These are phyloP conservation scores for Sciaenops ocellatus DNA, from an alignment of 2,797 vertebrate species.

Conservation along the genomic window DNA sequence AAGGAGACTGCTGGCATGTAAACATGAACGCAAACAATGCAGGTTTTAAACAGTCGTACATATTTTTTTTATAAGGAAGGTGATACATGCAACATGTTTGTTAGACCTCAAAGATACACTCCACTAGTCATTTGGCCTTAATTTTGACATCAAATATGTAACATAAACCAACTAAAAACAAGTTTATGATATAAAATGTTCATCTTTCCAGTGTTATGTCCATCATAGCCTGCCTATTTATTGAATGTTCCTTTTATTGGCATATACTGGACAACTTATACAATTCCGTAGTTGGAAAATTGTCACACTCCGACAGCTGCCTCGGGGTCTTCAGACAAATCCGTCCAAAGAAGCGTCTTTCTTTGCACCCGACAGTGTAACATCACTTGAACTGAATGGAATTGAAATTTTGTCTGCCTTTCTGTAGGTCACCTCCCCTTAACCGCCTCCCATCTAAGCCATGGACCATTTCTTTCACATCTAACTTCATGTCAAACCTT, in stretches of 20 bases:
- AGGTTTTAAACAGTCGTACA: neutral
- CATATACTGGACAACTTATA: neutral
- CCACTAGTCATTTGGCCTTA: no score
- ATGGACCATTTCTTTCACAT: neutral
- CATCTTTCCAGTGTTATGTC: neutral
- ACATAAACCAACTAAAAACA: no score
- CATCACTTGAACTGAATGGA: neutral
- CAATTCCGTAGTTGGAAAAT: neutral
- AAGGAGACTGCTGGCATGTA: neutral
- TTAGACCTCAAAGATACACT: no score
- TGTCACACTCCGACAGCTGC: neutral
- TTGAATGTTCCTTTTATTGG: neutral
- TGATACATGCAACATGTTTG: no score
- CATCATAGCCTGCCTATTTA: neutral
- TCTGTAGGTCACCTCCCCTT: neutral
- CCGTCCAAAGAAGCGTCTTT: neutral
- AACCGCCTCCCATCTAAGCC: neutral
- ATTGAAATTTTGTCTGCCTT: neutral
- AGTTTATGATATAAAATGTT: no score
- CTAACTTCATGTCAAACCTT: neutral
- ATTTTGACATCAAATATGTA: no score
- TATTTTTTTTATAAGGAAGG: no score
- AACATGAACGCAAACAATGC: neutral
- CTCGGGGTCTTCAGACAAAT: neutral
- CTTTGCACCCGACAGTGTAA: neutral